These are phyloP conservation scores for Otolemur crassicaudatus DNA, from an alignment of 2,797 vertebrate species.

Conservation along the genomic window DNA sequence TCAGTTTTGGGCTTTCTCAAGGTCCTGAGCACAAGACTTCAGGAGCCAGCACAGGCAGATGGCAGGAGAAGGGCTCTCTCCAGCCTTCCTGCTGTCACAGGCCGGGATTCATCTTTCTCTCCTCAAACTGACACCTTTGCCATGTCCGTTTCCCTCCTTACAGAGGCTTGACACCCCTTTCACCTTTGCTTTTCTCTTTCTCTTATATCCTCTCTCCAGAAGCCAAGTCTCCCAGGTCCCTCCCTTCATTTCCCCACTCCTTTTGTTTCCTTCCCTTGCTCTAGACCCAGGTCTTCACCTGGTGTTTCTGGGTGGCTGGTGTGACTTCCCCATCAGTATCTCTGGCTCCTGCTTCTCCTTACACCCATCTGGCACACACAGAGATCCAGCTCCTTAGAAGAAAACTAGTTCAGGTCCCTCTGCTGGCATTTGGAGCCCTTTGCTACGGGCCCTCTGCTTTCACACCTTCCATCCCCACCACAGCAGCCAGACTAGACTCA, in stretches of 20 bases:
- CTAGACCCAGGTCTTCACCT: background rate
- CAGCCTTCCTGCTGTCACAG: background rate
- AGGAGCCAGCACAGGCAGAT: background rate
- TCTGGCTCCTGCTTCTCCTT: background rate
- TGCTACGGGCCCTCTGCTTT: rapidly evolving
- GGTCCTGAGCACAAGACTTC: background rate
- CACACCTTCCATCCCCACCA: rapidly evolving
- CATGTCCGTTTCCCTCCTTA: background rate
- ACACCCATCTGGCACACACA: too few species aligned
- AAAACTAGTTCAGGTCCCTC: background rate
- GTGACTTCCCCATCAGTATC: too few species aligned
- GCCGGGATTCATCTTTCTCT: background rate
- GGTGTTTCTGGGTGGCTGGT: background rate
- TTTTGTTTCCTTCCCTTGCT: background rate
- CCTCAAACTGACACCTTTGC: background rate
- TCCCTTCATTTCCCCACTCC: background rate
- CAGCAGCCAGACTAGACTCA: background rate
- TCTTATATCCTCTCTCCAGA: background rate
- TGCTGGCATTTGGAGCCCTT: background rate
- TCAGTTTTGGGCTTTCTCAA: background rate
- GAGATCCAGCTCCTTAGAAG: background rate
- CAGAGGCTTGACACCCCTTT: background rate
- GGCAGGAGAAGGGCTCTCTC: background rate
- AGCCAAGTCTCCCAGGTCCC: background rate
- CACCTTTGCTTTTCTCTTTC: background rate